Base-by-base conservation (phyloP, 2,888 invertebrate genomes). In the Drosophila pullipes region DNA sequence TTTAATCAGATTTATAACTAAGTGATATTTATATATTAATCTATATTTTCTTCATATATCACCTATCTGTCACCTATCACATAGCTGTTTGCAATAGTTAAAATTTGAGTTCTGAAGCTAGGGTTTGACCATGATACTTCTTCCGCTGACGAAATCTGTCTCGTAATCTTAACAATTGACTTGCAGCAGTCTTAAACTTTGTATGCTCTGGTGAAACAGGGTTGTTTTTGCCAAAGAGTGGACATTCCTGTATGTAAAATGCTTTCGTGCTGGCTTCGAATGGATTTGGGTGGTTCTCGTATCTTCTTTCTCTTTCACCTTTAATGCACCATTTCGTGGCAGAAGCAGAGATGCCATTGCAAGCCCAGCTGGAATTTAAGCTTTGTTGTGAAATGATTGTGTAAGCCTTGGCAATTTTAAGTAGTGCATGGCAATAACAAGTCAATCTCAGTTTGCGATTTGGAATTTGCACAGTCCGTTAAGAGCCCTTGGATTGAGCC, bases 371-470 rank as follows among this genome's bases (percentile, higher is more conserved):
- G 37, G 37, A 57, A 57, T 57, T 39, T 28, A 4, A 13, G 55
- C n/a, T 39, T 57, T 57, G 55, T 18, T 28, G 28, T 39, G 37
- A 39, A 39, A 7, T 55, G 55, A 57, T 54, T 54, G 47, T 47
- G 13, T 25, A 16, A 16, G 22, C 22, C 47, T 47, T 16, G 47
- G 13, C 47, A 16, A 47, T 47, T 16, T 47, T 9, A 47, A 47
- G 47, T 16, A 47, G 16, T 22, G 22, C 22, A 22, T 13, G 1
- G 25, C 35, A 18, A 28, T 16, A 28, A 18, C 3, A 18, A 28
- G 28, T 2, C 50, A 50, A 28, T 28, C 11, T 55, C 25, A 10
- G 25, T 35, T 54, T 54, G 16, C 16, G 1, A 30, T 18, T 35
- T 25, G 9, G 11, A 37, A 35, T 35, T 25, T 55, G 54, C 22